Evolutionary conservation across 2,797 vertebrate genomes (phyloP).

Genomic region (Gymnopithys bicolor): DNA sequence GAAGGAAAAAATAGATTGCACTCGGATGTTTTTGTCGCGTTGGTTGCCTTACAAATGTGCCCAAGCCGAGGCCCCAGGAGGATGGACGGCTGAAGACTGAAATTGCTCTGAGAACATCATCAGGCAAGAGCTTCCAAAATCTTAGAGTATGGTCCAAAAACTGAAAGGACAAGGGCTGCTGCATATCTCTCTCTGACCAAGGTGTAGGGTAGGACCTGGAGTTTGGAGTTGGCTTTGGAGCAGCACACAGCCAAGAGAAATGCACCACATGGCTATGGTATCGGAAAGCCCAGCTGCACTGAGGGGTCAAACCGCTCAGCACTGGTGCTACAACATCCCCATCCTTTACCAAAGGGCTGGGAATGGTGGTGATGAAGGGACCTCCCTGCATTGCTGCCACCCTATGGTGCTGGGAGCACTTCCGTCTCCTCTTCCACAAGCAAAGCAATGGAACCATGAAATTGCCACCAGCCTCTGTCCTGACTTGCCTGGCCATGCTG

Average conservation of each 20-base stretch:
- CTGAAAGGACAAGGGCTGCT: background rate
- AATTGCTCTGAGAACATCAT: background rate
- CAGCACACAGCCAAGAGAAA: rapidly evolving
- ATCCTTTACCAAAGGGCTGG: background rate
- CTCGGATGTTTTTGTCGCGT: slow-evolving; percentile 52
- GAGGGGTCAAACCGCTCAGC: background rate
- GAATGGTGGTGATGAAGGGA: background rate
- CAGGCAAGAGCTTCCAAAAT: background rate
- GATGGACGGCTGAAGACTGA: background rate
- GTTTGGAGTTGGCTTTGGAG: background rate
- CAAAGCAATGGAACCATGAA: rapidly evolving
- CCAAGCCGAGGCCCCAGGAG: slow-evolving; percentile 2
- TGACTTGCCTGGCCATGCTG: background rate
- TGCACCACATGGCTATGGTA: rapidly evolving
- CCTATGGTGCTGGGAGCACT: rapidly evolving
- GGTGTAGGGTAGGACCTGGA: rapidly evolving
- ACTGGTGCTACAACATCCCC: rapidly evolving
- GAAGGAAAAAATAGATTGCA: slow-evolving; percentile 57
- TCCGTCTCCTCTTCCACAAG: background rate
- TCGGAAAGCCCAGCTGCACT: rapidly evolving
- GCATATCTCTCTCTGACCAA: background rate
- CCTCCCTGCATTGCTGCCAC: rapidly evolving
- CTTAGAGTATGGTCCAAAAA: background rate
- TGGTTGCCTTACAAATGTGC: slow-evolving; percentile 44
- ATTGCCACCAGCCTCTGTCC: background rate